A percentile compares a stretch with the other conserved stretches of the same genome.
phyloP scores from a whole-genome alignment of 2,888 invertebrate species.

The Cephonodes hylas region DNA sequence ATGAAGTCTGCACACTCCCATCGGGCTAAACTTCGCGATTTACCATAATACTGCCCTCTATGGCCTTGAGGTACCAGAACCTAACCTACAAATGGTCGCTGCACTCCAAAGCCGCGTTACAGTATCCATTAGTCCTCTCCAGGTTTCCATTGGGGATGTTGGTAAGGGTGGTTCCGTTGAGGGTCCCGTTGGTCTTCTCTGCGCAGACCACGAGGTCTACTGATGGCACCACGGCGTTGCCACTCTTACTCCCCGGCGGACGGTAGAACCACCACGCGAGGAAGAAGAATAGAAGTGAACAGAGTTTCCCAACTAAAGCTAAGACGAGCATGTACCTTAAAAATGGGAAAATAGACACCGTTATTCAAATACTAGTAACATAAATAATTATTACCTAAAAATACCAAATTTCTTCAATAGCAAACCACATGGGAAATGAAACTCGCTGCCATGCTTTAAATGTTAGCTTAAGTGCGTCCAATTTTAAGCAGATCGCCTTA shows the following conservation, averaged over 20 bases:
- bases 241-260: constrained; percentile 77
- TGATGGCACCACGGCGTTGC: constrained; percentile 62
- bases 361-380: too few species aligned
- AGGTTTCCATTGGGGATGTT: constrained; percentile 41
- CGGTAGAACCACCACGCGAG: constrained; percentile 89
- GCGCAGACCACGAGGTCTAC: constrained; percentile 56
- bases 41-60: not conserved
- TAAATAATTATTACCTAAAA: too few species aligned
- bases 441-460: too few species aligned
- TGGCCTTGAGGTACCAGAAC: not conserved
- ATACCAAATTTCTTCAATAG: too few species aligned
- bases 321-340: constrained; percentile 87
- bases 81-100: constrained; percentile 66
- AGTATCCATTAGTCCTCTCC: constrained; percentile 57
- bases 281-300: constrained; percentile 87
- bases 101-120: constrained; percentile 69
- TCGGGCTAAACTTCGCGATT: not conserved
- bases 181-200: constrained; percentile 55
- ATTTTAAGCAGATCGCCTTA: too few species aligned
- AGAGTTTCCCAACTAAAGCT: constrained; percentile 85
- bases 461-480: too few species aligned
- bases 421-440: too few species aligned
- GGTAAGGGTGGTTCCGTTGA: constrained; percentile 34
- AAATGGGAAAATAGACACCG: constrained; percentile 17
- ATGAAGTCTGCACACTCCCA: not conserved